Percentiles rank a stretch among this genome's conserved stretches.
These are phyloP conservation scores for Odontothrips loti DNA, from an alignment of 2,888 invertebrate species.

Conservation along the genomic window DNA sequence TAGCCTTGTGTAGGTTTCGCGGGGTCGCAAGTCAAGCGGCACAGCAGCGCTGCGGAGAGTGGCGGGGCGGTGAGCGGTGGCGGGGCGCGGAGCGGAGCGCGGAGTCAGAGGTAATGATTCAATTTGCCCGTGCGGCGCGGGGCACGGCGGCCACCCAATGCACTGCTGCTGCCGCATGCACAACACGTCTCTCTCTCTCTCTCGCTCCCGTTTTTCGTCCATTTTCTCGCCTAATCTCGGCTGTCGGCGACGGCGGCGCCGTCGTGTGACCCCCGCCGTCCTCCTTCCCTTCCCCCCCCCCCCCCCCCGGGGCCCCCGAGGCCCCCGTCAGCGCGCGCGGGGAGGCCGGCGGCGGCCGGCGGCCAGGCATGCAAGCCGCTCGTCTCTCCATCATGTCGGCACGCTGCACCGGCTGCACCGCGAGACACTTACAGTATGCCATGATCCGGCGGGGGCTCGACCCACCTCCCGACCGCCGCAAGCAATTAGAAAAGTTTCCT, in stretches of 20 bases:
- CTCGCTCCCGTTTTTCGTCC: neutral
- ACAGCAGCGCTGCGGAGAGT: neutral
- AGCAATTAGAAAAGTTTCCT: conserved; percentile 15
- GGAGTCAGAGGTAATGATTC: conserved; percentile 23
- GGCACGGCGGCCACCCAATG: too few species aligned
- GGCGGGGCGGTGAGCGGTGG: neutral
- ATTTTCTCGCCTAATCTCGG: neutral
- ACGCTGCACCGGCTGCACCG: neutral
- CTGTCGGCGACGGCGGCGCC: too few species aligned
- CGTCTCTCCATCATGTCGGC: neutral
- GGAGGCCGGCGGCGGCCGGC: neutral
- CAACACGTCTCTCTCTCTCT: neutral
- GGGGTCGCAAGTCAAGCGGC: neutral
- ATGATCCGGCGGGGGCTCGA: neutral
- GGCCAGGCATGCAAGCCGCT: neutral
- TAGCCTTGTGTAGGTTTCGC: neutral
- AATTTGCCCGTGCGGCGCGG: neutral
- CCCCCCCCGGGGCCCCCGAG: too few species aligned
- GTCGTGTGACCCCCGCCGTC: too few species aligned
- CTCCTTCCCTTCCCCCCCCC: too few species aligned
- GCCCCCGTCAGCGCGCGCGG: neutral
- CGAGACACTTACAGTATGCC: too few species aligned
- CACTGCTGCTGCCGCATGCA: too few species aligned
- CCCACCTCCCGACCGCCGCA: neutral
- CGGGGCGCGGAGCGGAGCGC: neutral